These are phyloP conservation scores for Macrochelys suwanniensis DNA, from an alignment of 2,797 vertebrate species.

Conservation along the genomic window DNA sequence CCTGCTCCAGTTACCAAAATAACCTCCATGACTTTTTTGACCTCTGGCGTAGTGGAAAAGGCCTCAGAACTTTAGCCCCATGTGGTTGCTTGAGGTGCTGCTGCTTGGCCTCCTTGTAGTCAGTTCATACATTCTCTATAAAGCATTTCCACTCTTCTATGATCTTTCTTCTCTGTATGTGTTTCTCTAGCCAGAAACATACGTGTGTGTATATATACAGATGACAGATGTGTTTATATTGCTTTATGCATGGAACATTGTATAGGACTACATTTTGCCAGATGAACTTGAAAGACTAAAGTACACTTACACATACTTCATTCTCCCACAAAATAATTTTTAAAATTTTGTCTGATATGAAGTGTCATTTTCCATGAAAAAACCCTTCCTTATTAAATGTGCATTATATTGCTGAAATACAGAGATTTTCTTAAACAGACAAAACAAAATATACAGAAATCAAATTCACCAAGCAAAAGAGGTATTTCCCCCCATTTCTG, in stretches of 20 bases:
- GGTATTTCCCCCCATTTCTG: slow-evolving; percentile 13
- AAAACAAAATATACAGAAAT: slow-evolving; percentile 21
- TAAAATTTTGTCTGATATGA: background rate
- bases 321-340: slow-evolving; percentile 16
- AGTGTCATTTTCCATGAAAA: background rate
- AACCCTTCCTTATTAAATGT: background rate
- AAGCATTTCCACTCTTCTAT: background rate
- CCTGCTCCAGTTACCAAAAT: background rate
- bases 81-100: fast-evolving
- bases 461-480: background rate
- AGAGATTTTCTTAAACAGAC: slow-evolving; percentile 17
- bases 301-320: background rate
- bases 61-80: background rate
- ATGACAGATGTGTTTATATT: slow-evolving; percentile 46
- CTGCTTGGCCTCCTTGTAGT: background rate
- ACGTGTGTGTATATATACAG: background rate
- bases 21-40: background rate
- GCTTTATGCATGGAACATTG: slow-evolving; percentile 9
- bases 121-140: background rate
- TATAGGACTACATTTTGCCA: background rate
- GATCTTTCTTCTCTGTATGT: background rate
- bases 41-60: background rate
- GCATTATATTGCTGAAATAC: background rate
- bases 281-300: slow-evolving; percentile 30
- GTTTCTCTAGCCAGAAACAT: slow-evolving; percentile 37